These are phyloP conservation scores for Adelognathus sp. DNA, from an alignment of 2,888 invertebrate species.

Conservation along the genomic window DNA sequence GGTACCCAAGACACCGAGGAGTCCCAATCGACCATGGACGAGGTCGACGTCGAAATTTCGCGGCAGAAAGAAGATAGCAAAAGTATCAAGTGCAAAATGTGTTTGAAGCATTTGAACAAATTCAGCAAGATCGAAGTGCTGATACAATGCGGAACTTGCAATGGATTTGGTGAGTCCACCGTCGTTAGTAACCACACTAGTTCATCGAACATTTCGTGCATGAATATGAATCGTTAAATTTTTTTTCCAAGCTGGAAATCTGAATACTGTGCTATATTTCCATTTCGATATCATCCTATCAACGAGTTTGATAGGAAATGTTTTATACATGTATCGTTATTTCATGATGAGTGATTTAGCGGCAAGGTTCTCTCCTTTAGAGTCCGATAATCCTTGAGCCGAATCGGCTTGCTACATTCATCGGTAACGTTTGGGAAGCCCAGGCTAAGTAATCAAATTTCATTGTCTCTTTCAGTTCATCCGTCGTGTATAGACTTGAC, in stretches of 20 bases:
- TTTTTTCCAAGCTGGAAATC: too few species aligned
- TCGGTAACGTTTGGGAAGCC: not conserved
- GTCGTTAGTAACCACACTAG: too few species aligned
- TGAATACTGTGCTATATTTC: too few species aligned
- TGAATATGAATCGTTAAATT: too few species aligned
- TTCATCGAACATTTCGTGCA: too few species aligned
- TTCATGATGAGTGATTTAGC: too few species aligned
- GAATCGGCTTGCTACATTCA: not conserved
- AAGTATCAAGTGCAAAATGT: slow-evolving; percentile 81
- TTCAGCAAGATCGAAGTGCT: slow-evolving; percentile 82
- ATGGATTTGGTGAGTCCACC: slow-evolving; percentile 84
- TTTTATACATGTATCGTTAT: too few species aligned
- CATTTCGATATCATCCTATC: too few species aligned
- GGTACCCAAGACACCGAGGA: slow-evolving; percentile 80
- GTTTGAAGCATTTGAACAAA: slow-evolving; percentile 81
- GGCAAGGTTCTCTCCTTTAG: too few species aligned
- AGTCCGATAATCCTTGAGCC: not conserved
- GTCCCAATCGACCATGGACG: slow-evolving; percentile 80
- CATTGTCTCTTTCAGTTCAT: slow-evolving; percentile 85
- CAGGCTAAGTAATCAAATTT: not conserved
- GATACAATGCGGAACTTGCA: slow-evolving; percentile 85
- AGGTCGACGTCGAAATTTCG: slow-evolving; percentile 77
- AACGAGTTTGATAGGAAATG: too few species aligned
- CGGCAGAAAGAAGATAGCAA: slow-evolving; percentile 75
- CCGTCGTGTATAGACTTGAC: slow-evolving; percentile 94